Base-by-base conservation (phyloP, 1,140 invertebrate species). In the Pissodes strobi region DNA sequence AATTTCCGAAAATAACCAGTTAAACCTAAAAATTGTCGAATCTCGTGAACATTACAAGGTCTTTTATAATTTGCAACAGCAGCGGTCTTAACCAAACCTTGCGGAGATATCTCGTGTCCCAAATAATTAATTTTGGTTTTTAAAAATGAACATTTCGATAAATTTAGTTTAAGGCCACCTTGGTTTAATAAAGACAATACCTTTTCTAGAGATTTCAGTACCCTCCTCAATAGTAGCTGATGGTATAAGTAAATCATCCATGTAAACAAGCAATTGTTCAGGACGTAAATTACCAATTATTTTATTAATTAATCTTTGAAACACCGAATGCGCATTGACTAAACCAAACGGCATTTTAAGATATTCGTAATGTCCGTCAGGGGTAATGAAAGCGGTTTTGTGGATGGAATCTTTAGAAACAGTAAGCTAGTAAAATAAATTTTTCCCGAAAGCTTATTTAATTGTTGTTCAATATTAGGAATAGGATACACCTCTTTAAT, bases 271-370 rank as follows among this genome's bases (percentile, higher is more conserved):
- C n/a, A 58, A 46, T 27, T 25, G 25, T 10, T 25, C 17, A 45
- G 25, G 10, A 18, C 38, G 15, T 3, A 79, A 53, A 4, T 72
- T 52, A 8, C 38, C 46, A 25, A 79, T 69, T 22, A 80, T 68
- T 8, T 60, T 62, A 53, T 78, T 76, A 3, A 82, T 76, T 4
- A 78, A 61, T 25, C 72, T 49, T 60, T 80, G 75, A 62, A 83
- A 83, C 1, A 75, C 71, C 6, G 76, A 60, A 0, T 80, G 75
- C 0, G 77, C 68, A 68, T 79, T 81, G 8, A 48, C 64, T 2
- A 83, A 59, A 6, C 81, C 81, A 69, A 80, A 82, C 9, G 80
- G 81, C 49, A 81, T 66, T 49, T 69, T 68, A 0, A 69, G 37
- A 64, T 75, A 82, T 60, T 82, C 80, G 61, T 80, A 83, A 22